Evolutionary conservation across 2,888 invertebrate species (phyloP).

Genomic region (Phrixothrix hirtus): DNA sequence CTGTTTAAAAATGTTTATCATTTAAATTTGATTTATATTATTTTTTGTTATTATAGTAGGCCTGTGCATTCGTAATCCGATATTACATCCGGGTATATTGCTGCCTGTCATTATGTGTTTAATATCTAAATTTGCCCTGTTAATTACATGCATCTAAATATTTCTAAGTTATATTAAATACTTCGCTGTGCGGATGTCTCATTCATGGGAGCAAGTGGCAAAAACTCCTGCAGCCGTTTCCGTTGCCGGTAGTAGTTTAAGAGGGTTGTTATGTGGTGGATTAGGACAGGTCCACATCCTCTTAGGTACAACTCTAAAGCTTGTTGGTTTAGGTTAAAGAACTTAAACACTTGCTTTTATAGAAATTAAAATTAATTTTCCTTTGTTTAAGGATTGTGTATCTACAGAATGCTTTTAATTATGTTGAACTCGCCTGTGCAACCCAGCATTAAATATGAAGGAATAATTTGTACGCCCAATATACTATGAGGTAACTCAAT

Average conservation of each 20-base stretch:
- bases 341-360: too few species aligned
- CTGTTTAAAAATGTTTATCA: conserved; percentile 14
- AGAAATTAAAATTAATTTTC: too few species aligned
- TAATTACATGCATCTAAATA: not conserved
- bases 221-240: conserved; percentile 44
- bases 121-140: conserved; percentile 35
- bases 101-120: conserved; percentile 47
- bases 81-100: conserved; percentile 45
- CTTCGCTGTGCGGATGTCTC: conserved; percentile 20
- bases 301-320: not conserved
- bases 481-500: too few species aligned
- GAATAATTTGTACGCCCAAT: too few species aligned
- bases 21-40: conserved; percentile 18
- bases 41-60: conserved; percentile 16
- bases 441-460: too few species aligned
- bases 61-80: conserved; percentile 36
- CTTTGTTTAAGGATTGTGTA: too few species aligned
- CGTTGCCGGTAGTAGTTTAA: conserved; percentile 31
- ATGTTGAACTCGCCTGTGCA: too few species aligned
- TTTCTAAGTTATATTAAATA: conserved; percentile 6
- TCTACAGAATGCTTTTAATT: too few species aligned
- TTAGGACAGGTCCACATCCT: conserved; percentile 34
- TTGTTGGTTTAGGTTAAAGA: not conserved
- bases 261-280: conserved; percentile 30
- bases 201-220: conserved; percentile 41